Base-by-base conservation (phyloP, 1,140 invertebrate species). In the Ceratina japonica region DNA sequence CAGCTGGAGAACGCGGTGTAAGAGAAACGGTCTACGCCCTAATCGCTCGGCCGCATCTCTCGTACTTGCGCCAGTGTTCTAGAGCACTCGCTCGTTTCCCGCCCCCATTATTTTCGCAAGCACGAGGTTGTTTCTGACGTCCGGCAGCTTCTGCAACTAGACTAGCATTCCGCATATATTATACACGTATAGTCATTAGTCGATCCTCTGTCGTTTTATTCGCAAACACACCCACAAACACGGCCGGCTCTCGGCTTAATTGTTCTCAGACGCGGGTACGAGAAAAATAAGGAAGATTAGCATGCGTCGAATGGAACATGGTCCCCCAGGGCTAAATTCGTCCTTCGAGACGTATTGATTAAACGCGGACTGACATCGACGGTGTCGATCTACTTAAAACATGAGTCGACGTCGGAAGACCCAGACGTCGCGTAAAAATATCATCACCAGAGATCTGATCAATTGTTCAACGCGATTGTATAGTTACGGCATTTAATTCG, bases 71-170 rank as follows among this genome's bases (percentile, higher is more conserved):
- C 63, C 62, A 22, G 22, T 64, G 44, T 72, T 79, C 72, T 75
- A 37, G 71, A 79, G 77, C 52, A 62, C 70, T 61, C 77, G 61
- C 77, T 65, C 72, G 52, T 74, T 79, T 79, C 77, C 71, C 31
- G 72, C 61, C 62, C 52, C 77, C 77, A 79, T 79, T 79, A 79
- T 79, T 79, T 79, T 79, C 77, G 44, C 63, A 49, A 24, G 62
- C 62, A 51, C 63, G 62, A 61, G 63, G 54, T 79, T 79, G 77
- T 63, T 75, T 75, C 77, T 79, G 77, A 79, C 77, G 71, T 79
- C 54, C 54, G 62, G 52, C 54, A 27, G 54, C 49, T 61, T 61
- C 68, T n/a, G n/a, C 22, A 22, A 22, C 27, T 71, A 44, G 68
- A 49, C 58, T 44, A 51, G 31, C 44, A 61, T 51, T 68, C 69